Evolutionary conservation across 2,888 invertebrate genomes (phyloP), one percentile per base, ranked within the genome.

Genomic region (Mesorhabditis sp.): DNA sequence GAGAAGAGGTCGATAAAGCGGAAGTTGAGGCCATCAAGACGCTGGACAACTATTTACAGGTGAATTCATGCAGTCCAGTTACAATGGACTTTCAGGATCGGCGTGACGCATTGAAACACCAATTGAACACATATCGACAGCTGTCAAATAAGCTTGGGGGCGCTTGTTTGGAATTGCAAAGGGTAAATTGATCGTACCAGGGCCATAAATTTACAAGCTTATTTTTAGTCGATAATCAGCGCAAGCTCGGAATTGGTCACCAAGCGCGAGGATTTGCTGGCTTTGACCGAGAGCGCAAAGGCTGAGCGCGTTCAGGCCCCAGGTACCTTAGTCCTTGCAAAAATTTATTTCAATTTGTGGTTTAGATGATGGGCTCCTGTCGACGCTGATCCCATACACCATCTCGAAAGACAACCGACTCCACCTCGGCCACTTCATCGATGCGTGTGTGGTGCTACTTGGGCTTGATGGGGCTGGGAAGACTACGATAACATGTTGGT

Each of bases 351-450:
- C 3, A 28, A 63, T 63, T 28, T 10, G 10, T n/a, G 1, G n/a
- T 58, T 58, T 58, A 13, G 10, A 13, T 13, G 58, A 28, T 28
- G 28, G 28, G 28, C 28, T 28, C 28, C 28, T 28, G 88, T 89
- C 89, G 74, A 87, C 89, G 3, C 87, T 87, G 70, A 89, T 90
- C 77, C 89, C 89, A 3, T 89, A 90, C 76, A 89, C 89, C 68
- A 90, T 90, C 80, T 89, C 90, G 50, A 89, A 89, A 88, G 90
- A 90, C 76, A 89, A 90, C 76, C 86, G 89, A 71, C 89, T 90
- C 15, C 89, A 90, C 76, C 90, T 90, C 72, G 90, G 90, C n/a
- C 89, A 89, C 4, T 76, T 76, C 13, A 71, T 76, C 58, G 76
- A 89, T 89, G 81, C 70, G 10, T 63, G 71, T 43, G 70, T 70